These are phyloP conservation scores for Paradisaea rubra DNA, from an alignment of 2,113 vertebrate species.

Conservation along the genomic window DNA sequence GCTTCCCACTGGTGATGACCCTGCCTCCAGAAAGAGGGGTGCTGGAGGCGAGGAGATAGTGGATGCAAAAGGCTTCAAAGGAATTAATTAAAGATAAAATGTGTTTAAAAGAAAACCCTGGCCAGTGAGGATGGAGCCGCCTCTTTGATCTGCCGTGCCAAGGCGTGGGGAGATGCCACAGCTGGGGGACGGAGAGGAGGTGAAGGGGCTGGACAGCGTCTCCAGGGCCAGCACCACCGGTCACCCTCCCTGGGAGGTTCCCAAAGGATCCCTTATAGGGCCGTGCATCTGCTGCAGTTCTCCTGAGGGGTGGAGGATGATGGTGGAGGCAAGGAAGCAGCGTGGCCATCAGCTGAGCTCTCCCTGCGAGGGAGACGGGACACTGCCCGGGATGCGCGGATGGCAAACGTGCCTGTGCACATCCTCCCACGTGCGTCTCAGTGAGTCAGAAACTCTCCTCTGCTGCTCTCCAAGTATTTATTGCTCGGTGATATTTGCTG, in stretches of 20 bases:
- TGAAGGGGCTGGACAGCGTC: neutral
- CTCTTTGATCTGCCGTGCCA: neutral
- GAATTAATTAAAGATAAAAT: slow-evolving; percentile 57
- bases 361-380: neutral
- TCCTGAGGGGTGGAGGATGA: neutral
- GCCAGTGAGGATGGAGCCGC: neutral
- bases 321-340: neutral
- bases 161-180: neutral
- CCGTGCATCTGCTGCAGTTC: fast-evolving
- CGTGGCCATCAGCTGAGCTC: neutral
- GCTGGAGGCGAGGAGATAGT: neutral
- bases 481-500: neutral
- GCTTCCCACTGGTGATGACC: neutral
- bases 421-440: neutral
- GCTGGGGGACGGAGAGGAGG: fast-evolving
- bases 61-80: slow-evolving; percentile 28
- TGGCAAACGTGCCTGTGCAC: neutral
- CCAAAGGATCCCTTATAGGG: neutral
- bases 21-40: neutral
- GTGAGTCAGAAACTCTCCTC: neutral
- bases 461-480: slow-evolving; percentile 19
- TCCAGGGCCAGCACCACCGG: fast-evolving
- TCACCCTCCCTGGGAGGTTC: neutral
- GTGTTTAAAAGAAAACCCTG: slow-evolving; percentile 13
- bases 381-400: neutral